These are phyloP conservation scores for Aphyosemion australe DNA, from an alignment of 2,113 vertebrate species.

Conservation along the genomic window DNA sequence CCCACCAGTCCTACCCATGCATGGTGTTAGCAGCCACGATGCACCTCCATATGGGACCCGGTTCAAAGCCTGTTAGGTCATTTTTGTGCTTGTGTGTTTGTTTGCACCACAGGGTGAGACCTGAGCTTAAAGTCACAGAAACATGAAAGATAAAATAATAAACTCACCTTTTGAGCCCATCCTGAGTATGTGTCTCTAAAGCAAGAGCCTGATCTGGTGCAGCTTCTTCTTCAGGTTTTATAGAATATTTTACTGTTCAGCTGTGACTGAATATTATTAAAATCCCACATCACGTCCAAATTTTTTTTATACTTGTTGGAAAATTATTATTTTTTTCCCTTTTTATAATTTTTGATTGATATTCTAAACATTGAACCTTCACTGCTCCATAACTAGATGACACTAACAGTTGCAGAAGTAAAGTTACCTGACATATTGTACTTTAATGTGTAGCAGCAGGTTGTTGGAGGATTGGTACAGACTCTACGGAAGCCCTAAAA, in stretches of 20 bases:
- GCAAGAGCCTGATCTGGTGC: constrained; percentile 39
- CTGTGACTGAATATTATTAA: neutral
- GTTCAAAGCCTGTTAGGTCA: constrained; percentile 41
- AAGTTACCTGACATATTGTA: neutral
- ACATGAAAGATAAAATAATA: neutral
- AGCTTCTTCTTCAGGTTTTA: constrained; percentile 23
- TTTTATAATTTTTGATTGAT: too few species aligned
- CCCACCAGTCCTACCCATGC: constrained; percentile 46
- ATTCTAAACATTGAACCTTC: too few species aligned
- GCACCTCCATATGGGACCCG: constrained; percentile 49
- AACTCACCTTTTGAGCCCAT: constrained; percentile 31
- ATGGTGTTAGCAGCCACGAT: constrained; percentile 71
- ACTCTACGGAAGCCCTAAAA: too few species aligned
- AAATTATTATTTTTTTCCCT: too few species aligned
- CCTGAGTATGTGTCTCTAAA: constrained; percentile 6
- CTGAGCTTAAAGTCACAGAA: neutral
- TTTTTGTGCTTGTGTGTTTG: neutral
- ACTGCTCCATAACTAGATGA: too few species aligned
- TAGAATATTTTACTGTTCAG: neutral
- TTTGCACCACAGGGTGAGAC: neutral
- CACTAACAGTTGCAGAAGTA: too few species aligned
- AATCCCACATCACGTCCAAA: too few species aligned
- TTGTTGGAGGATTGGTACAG: neutral
- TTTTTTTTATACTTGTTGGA: too few species aligned
- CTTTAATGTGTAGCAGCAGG: neutral